Evolutionary conservation across 2,113 vertebrate genomes (phyloP).

Genomic region (Chaetops frenatus): DNA sequence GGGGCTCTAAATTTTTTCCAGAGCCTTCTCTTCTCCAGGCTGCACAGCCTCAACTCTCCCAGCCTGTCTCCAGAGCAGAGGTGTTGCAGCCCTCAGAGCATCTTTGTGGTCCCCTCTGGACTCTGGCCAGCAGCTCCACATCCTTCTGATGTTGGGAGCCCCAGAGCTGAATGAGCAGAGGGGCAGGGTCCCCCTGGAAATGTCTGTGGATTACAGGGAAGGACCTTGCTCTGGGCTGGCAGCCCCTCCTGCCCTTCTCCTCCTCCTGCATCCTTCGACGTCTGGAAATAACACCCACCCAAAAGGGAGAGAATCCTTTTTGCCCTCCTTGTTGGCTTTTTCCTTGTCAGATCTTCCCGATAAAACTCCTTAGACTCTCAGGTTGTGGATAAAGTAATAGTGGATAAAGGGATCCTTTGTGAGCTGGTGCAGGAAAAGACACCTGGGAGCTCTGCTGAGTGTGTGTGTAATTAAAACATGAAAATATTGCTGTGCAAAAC

Average conservation of each 20-base stretch:
- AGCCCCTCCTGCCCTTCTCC: neutral
- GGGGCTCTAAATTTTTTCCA: neutral
- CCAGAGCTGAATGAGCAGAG: neutral
- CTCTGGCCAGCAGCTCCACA: fast-evolving
- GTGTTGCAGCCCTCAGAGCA: neutral
- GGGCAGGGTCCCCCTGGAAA: neutral
- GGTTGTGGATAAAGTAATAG: neutral
- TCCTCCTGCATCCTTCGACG: neutral
- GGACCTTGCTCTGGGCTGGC: neutral
- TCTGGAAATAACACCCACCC: neutral
- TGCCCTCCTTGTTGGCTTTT: neutral
- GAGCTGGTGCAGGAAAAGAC: neutral
- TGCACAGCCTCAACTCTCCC: neutral
- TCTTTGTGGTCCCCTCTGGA: neutral
- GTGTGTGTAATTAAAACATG: neutral
- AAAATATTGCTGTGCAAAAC: neutral
- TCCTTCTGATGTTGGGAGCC: neutral
- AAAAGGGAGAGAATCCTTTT: neutral
- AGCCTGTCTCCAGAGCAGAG: neutral
- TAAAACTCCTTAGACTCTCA: neutral
- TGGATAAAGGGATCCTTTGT: neutral
- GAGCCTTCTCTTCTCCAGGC: neutral
- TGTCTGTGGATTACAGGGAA: neutral
- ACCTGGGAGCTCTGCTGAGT: neutral
- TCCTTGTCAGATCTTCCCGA: neutral